Conservation (phyloP, 2,797 vertebrate genomes). For the Crax fasciolata region DNA sequence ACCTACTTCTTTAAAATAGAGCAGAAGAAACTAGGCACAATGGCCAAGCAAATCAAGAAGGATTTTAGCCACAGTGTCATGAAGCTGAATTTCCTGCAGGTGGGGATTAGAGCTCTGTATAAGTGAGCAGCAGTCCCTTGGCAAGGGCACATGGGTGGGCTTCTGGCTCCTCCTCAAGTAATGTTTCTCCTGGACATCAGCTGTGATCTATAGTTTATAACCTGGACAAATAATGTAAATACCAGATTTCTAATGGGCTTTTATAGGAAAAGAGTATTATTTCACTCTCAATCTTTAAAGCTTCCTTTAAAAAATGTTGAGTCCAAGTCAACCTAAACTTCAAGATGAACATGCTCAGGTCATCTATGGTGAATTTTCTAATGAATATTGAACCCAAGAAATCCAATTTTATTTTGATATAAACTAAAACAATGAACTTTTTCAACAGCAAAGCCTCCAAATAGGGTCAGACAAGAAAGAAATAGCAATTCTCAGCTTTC, state of each 20-base stretch:
- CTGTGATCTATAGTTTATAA: background rate
- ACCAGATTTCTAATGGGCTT: background rate
- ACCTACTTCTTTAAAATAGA: background rate
- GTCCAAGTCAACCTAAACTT: background rate
- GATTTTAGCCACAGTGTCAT: background rate
- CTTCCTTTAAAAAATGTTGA: background rate
- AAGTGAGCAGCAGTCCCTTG: background rate
- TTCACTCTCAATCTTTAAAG: background rate
- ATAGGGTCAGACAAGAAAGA: background rate
- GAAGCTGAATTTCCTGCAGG: background rate
- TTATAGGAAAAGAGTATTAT: background rate
- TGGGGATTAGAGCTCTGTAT: background rate
- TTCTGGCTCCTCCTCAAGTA: background rate
- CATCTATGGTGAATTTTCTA: background rate
- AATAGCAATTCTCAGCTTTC: background rate
- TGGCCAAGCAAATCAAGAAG: background rate
- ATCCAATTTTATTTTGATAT: background rate
- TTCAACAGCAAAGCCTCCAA: background rate
- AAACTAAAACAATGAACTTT: background rate
- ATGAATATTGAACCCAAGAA: background rate
- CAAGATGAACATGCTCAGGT: background rate
- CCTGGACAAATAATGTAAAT: background rate
- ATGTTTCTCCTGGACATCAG: background rate
- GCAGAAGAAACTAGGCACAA: background rate
- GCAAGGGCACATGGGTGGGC: accelerated